Percentiles rank a stretch among this genome's conserved stretches.
Conservation (phyloP, 2,113 vertebrate genomes). For the Neoarius graeffei region DNA sequence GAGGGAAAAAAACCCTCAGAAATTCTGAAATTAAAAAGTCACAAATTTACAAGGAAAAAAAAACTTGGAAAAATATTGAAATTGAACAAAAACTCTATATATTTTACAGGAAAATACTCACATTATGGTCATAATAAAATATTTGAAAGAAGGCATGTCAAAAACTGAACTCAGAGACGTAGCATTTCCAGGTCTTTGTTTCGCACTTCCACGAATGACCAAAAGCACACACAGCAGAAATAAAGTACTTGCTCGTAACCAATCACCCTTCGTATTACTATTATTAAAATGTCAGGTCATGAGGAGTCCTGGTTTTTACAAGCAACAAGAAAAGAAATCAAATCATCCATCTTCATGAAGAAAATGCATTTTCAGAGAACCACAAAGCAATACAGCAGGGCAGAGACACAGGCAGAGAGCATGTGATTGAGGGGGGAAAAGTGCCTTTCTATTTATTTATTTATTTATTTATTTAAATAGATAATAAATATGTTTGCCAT, state of each 20-base stretch:
- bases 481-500: not conserved
- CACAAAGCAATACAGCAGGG: not conserved
- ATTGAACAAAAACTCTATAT: not conserved
- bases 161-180: not conserved
- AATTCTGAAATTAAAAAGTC: too few species aligned
- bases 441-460: too few species aligned
- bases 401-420: not conserved
- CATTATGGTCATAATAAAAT: not conserved
- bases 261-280: too few species aligned
- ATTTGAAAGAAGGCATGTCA: not conserved
- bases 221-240: not conserved
- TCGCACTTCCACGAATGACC: not conserved
- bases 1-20: too few species aligned
- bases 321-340: not conserved
- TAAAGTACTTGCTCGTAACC: not conserved
- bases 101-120: not conserved
- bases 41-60: too few species aligned
- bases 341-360: not conserved
- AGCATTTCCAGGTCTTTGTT: not conserved
- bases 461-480: not conserved
- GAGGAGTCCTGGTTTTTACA: not conserved
- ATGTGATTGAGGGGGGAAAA: too few species aligned
- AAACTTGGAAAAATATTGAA: too few species aligned
- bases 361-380: not conserved
- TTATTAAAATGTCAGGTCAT: not conserved